phyloP scores from a whole-genome alignment of 2,113 vertebrate genomes.

The Grammomys surdaster region DNA sequence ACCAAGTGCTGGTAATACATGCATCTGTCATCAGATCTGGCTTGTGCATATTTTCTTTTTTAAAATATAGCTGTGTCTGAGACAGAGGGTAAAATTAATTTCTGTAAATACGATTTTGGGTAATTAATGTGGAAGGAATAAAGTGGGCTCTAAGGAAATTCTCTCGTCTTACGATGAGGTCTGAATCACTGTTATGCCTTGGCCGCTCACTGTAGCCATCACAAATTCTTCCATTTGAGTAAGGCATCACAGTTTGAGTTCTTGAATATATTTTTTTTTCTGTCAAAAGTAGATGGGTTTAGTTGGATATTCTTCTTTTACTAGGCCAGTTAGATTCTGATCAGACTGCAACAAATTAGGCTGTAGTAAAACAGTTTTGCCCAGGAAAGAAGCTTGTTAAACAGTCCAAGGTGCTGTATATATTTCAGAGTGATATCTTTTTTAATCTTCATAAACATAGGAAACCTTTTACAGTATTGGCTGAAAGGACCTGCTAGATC shows the following conservation, averaged over 20 bases:
- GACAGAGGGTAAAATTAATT: not conserved
- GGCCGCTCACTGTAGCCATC: not conserved
- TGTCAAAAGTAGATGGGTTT: not conserved
- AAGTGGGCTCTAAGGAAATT: not conserved
- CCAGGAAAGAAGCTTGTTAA: not conserved
- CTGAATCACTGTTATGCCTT: not conserved
- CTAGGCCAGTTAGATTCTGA: not conserved
- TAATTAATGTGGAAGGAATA: not conserved
- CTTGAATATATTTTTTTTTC: not conserved
- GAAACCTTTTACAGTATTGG: not conserved
- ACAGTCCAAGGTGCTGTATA: not conserved
- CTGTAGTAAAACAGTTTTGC: not conserved
- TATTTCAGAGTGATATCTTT: not conserved
- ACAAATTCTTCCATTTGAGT: not conserved
- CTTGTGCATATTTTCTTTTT: not conserved
- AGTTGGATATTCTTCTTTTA: not conserved
- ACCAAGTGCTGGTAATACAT: not conserved
- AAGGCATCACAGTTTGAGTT: not conserved
- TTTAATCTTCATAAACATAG: not conserved
- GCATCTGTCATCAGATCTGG: not conserved
- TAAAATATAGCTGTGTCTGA: not conserved
- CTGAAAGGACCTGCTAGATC: not conserved
- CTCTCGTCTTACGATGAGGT: not conserved
- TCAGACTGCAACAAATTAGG: not conserved
- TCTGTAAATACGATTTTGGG: not conserved